phyloP scores from a whole-genome alignment of 2,888 invertebrate species.

The Agonopterix arenella region DNA sequence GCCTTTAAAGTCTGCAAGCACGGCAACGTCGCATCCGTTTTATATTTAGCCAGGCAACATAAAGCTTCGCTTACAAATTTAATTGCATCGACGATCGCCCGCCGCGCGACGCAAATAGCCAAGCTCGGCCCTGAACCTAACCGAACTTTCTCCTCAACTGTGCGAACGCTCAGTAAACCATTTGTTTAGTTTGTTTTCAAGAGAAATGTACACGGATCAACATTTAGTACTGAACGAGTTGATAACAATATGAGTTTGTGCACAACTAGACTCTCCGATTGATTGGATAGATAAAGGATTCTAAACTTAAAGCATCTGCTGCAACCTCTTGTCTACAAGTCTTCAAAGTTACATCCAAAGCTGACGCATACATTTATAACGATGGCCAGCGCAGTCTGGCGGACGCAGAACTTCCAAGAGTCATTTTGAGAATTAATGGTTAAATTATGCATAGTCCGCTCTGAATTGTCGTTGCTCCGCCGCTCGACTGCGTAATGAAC shows the following conservation, averaged over 20 bases:
- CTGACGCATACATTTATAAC: slow-evolving; percentile 45
- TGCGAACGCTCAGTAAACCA: slow-evolving; percentile 30
- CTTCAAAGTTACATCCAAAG: slow-evolving; percentile 46
- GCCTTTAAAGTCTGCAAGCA: slow-evolving; percentile 34
- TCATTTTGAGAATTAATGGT: slow-evolving; percentile 69
- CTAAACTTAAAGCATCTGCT: not conserved
- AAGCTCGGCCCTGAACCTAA: slow-evolving; percentile 68
- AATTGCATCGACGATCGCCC: slow-evolving; percentile 73
- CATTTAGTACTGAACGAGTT: too few species aligned
- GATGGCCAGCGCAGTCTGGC: slow-evolving; percentile 57
- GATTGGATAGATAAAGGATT: not conserved
- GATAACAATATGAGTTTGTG: too few species aligned
- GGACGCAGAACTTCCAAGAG: slow-evolving; percentile 59
- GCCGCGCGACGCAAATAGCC: slow-evolving; percentile 68
- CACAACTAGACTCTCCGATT: not conserved
- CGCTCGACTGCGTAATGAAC: slow-evolving; percentile 61
- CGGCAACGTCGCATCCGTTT: slow-evolving; percentile 45
- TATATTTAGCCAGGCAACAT: slow-evolving; percentile 64
- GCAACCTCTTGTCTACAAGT: slow-evolving; percentile 16
- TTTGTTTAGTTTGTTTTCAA: slow-evolving; percentile 16
- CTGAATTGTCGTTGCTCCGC: slow-evolving; percentile 60
- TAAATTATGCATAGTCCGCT: slow-evolving; percentile 70
- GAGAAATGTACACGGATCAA: not conserved
- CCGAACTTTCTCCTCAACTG: slow-evolving; percentile 60
- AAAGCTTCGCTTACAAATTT: slow-evolving; percentile 71